These are phyloP conservation scores for Cataglyphis hispanica DNA, from an alignment of 1,140 invertebrate genomes.

Conservation along the genomic window DNA sequence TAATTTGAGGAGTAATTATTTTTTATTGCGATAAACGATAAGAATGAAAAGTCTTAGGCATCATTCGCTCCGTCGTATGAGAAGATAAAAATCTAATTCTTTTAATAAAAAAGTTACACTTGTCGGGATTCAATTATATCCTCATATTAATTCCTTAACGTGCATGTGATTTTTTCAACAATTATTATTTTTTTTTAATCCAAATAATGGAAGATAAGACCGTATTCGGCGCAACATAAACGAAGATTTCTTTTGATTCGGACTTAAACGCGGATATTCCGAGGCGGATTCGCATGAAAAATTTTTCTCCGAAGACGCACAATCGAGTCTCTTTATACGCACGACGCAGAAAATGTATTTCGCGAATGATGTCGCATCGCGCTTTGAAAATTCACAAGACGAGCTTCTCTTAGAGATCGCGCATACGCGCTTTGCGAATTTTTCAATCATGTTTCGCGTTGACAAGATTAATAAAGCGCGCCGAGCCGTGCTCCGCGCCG, in stretches of 20 bases:
- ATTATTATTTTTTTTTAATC: neutral
- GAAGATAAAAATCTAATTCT: neutral
- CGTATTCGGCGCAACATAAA: neutral
- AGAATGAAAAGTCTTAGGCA: conserved; percentile 1
- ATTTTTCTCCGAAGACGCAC: conserved; percentile 1
- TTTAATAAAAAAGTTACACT: neutral
- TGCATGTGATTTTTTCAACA: neutral
- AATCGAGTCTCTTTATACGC: conserved; percentile 38
- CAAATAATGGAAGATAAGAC: neutral
- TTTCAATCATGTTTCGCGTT: conserved; percentile 81
- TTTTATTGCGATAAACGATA: neutral
- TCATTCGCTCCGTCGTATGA: neutral
- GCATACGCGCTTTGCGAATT: conserved; percentile 77
- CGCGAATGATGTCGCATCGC: conserved; percentile 27
- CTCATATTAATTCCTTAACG: neutral
- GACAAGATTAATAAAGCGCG: conserved; percentile 82
- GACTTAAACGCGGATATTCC: neutral
- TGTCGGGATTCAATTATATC: neutral
- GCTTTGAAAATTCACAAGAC: conserved; percentile 72
- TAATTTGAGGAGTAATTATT: conserved; percentile 43
- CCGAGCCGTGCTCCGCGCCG: conserved; percentile 14
- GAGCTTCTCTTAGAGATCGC: conserved; percentile 59
- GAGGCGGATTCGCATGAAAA: conserved; percentile 15
- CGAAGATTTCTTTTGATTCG: conserved; percentile 11
- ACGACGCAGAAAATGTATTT: conserved; percentile 41